Evolutionary conservation across 2,888 invertebrate species (phyloP).

Genomic region (Drosophila tanythrix): DNA sequence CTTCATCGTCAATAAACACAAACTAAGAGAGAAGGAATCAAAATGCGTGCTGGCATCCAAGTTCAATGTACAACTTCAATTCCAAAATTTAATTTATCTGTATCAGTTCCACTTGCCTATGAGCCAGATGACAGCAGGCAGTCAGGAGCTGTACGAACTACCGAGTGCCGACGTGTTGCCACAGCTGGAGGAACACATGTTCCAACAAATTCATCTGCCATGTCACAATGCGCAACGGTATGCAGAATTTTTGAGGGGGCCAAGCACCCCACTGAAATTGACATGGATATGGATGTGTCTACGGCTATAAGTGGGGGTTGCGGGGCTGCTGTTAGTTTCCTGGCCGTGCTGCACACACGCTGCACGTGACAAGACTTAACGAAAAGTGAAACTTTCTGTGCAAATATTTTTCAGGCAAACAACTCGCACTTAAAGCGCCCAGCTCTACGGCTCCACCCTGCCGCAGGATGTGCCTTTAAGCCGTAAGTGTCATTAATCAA

Average conservation of each 20-base stretch:
- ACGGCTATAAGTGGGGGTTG: not conserved
- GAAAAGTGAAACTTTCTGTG: slow-evolving; percentile 75
- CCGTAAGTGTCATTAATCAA: slow-evolving; percentile 74
- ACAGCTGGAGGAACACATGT: slow-evolving; percentile 77
- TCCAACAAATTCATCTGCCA: slow-evolving; percentile 79
- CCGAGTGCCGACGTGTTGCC: slow-evolving; percentile 28
- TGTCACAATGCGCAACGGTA: slow-evolving; percentile 81
- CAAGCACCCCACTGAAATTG: slow-evolving; percentile 32
- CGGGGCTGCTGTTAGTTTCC: slow-evolving; percentile 21
- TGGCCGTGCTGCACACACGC: slow-evolving; percentile 53
- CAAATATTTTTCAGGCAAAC: slow-evolving; percentile 68
- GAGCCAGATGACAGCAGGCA: slow-evolving; percentile 27
- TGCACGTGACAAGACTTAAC: slow-evolving; percentile 76
- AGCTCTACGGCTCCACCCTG: not conserved
- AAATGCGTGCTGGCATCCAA: slow-evolving; percentile 76
- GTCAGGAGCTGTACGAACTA: slow-evolving; percentile 2
- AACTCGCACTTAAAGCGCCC: slow-evolving; percentile 40
- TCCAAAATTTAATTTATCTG: slow-evolving; percentile 78
- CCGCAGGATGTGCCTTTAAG: slow-evolving; percentile 22
- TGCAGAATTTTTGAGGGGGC: slow-evolving; percentile 57
- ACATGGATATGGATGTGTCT: slow-evolving; percentile 40
- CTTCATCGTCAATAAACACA: slow-evolving; percentile 41
- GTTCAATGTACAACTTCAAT: slow-evolving; percentile 53
- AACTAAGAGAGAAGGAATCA: slow-evolving; percentile 58
- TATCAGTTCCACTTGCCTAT: slow-evolving; percentile 69